phyloP scores from a whole-genome alignment of 1,140 invertebrate genomes.

The Archivesica marissinica region DNA sequence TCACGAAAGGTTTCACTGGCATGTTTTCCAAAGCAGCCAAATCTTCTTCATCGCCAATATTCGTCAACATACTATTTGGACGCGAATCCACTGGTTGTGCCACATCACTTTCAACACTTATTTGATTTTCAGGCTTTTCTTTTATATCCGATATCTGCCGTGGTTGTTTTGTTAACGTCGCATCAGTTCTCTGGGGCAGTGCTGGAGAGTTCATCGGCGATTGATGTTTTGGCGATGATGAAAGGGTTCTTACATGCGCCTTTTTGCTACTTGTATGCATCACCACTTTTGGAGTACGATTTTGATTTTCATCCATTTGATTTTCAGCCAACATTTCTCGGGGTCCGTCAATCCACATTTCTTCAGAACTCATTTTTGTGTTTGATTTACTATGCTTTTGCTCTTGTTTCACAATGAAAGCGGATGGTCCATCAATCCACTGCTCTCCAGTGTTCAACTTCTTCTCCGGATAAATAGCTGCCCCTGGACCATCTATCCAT shows the following conservation, averaged over 20 bases:
- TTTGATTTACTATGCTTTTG: slow-evolving; percentile 67
- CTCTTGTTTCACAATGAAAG: slow-evolving; percentile 74
- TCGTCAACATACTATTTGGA: slow-evolving; percentile 71
- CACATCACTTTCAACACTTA: slow-evolving; percentile 75
- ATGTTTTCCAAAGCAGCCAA: slow-evolving; percentile 29
- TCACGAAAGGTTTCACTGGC: slow-evolving; percentile 79
- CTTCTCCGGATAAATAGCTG: slow-evolving; percentile 75
- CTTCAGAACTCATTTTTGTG: slow-evolving; percentile 89
- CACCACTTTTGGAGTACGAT: slow-evolving; percentile 59
- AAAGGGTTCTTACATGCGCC: slow-evolving; percentile 53
- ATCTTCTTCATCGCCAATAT: slow-evolving; percentile 65
- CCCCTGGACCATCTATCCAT: slow-evolving; percentile 96
- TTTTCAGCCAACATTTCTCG: slow-evolving; percentile 73
- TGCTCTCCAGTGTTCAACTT: slow-evolving; percentile 72
- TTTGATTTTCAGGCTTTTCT: slow-evolving; percentile 74
- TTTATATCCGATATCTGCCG: slow-evolving; percentile 67
- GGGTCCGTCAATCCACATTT: slow-evolving; percentile 98
- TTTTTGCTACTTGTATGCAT: slow-evolving; percentile 69
- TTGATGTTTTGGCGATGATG: slow-evolving; percentile 62
- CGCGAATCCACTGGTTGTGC: slow-evolving; percentile 74
- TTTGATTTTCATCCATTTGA: slow-evolving; percentile 52
- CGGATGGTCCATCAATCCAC: slow-evolving; percentile 83
- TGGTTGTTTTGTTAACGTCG: slow-evolving; percentile 47
- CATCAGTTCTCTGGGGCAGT: slow-evolving; percentile 64
- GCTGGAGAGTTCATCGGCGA: slow-evolving; percentile 50